Conservation (phyloP, 2,888 invertebrate genomes). For the Cerastis leucographa region DNA sequence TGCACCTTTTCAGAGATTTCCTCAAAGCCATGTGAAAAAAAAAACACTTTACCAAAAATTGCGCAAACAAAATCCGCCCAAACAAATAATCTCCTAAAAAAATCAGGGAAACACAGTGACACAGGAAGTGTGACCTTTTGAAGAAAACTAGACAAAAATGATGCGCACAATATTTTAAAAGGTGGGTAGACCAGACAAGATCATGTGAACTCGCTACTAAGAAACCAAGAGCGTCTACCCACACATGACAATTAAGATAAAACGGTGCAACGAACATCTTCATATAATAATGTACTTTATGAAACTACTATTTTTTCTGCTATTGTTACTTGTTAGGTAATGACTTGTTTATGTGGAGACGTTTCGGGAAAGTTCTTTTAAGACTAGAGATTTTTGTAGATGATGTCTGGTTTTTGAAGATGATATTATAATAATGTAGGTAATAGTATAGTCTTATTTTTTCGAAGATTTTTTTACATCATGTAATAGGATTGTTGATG, state of each 20-base stretch:
- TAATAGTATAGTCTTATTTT: not conserved
- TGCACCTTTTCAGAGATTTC: not conserved
- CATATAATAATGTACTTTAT: constrained; percentile 57
- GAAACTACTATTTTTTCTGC: constrained; percentile 53
- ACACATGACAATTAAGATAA: constrained; percentile 76
- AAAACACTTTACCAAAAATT: not conserved
- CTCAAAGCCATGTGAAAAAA: not conserved
- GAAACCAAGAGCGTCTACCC: constrained; percentile 74
- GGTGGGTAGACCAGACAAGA: constrained; percentile 70
- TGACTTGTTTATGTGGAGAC: constrained; percentile 36
- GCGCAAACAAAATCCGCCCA: not conserved
- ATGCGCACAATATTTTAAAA: constrained; percentile 44
- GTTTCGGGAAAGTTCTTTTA: constrained; percentile 21
- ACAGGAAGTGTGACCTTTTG: constrained; percentile 64
- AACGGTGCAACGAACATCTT: constrained; percentile 69
- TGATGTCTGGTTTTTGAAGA: not conserved
- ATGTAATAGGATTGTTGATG: no score
- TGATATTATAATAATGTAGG: not conserved
- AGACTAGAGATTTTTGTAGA: not conserved
- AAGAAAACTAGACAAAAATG: constrained; percentile 60
- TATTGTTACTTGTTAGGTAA: constrained; percentile 43
- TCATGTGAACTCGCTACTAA: constrained; percentile 76
- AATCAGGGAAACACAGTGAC: constrained; percentile 40
- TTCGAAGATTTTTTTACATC: not conserved
- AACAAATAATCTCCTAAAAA: constrained; percentile 24